These are phyloP conservation scores for Pterocles gutturalis DNA, from an alignment of 2,113 vertebrate genomes.

Conservation along the genomic window DNA sequence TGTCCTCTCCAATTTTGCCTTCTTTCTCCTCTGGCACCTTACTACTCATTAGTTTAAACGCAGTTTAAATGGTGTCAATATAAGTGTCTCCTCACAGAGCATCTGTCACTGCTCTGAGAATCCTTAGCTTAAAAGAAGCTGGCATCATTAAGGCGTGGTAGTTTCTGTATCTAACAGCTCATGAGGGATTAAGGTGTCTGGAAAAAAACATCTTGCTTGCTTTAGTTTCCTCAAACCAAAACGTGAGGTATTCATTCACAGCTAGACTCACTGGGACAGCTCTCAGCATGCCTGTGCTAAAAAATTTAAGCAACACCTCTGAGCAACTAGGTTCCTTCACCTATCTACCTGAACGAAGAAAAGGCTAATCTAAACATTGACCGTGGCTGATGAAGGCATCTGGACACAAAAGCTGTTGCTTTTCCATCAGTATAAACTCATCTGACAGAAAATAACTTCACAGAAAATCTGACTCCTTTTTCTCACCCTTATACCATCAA, in stretches of 20 bases:
- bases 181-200: background rate
- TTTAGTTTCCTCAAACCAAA: background rate
- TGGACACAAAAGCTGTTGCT: background rate
- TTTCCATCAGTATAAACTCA: background rate
- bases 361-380: background rate
- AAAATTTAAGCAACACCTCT: too few species aligned
- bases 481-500: fast-evolving
- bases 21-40: background rate
- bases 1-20: background rate
- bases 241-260: background rate
- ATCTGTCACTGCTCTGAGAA: background rate
- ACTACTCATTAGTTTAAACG: background rate
- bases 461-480: background rate
- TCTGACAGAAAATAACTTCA: background rate
- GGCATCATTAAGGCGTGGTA: background rate
- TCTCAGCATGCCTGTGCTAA: background rate
- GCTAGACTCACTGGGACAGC: background rate
- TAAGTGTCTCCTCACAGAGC: background rate
- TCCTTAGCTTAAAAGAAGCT: background rate
- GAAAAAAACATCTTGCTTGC: background rate
- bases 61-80: background rate
- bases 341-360: background rate
- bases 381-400: background rate
- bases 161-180: background rate
- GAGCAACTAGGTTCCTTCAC: background rate